These are phyloP conservation scores for Sarcoramphus papa DNA, from an alignment of 2,797 vertebrate genomes.

Conservation along the genomic window DNA sequence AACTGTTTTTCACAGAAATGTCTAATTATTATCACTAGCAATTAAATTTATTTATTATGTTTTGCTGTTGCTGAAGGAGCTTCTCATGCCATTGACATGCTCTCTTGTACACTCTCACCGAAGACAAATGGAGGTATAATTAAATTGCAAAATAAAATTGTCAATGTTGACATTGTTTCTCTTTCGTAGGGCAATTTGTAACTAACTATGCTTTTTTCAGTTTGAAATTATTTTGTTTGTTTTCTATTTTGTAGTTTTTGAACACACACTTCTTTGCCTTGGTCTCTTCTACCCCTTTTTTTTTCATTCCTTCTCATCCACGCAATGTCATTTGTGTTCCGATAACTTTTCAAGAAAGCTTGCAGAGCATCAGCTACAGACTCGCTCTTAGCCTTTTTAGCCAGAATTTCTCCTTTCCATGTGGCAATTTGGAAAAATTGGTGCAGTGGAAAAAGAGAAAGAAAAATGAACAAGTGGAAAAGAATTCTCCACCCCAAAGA, in stretches of 20 bases:
- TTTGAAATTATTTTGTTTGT: background rate
- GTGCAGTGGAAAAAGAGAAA: background rate
- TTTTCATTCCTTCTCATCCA: background rate
- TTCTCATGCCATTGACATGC: background rate
- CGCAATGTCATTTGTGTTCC: background rate
- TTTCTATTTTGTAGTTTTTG: background rate
- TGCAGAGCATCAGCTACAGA: background rate
- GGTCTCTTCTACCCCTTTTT: background rate
- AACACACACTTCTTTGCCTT: background rate
- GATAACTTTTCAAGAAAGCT: background rate
- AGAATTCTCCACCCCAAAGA: background rate
- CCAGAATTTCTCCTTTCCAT: background rate
- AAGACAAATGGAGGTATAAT: background rate
- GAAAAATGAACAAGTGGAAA: background rate
- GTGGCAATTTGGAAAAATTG: background rate
- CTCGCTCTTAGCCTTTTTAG: background rate
- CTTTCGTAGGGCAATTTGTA: background rate
- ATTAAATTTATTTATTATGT: conserved; percentile 52
- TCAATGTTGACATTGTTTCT: background rate
- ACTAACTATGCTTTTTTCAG: background rate
- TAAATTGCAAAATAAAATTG: background rate
- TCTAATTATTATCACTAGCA: conserved; percentile 53
- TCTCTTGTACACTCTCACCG: background rate
- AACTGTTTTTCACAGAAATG: conserved; percentile 50
- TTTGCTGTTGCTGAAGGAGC: conserved; percentile 14